A percentile compares a stretch with the other conserved stretches of the same genome.
These are phyloP conservation scores for Hermetia illucens DNA, from an alignment of 1,140 invertebrate species.

Conservation along the genomic window DNA sequence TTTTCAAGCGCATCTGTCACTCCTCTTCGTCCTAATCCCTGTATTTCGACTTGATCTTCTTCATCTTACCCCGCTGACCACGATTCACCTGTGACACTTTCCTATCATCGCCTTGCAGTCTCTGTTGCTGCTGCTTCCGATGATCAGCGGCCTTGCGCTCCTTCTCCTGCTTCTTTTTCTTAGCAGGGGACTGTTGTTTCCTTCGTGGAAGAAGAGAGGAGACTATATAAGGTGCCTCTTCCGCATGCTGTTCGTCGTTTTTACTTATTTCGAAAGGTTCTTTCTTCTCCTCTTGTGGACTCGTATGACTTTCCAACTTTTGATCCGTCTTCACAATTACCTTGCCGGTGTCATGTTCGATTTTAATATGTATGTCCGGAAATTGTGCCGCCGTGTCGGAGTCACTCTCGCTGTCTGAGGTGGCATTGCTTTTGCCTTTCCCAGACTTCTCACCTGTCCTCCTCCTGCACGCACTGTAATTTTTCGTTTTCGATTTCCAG, in stretches of 20 bases:
- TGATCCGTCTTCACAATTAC: constrained; percentile 27
- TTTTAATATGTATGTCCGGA: constrained; percentile 52
- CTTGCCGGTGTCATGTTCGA: constrained; percentile 42
- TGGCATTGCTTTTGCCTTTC: too few species aligned
- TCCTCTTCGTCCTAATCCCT: constrained; percentile 97
- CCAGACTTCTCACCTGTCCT: constrained; percentile 9
- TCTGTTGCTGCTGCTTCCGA: constrained; percentile 17
- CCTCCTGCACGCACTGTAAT: constrained; percentile 12
- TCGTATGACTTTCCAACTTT: constrained; percentile 1
- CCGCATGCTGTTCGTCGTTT: neutral
- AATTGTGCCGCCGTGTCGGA: too few species aligned
- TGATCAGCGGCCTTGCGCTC: constrained; percentile 23
- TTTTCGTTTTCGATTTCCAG: constrained; percentile 10
- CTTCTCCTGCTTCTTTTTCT: constrained; percentile 20
- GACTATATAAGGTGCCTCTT: constrained; percentile 23
- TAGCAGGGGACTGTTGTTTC: constrained; percentile 20
- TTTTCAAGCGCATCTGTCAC: constrained; percentile 64
- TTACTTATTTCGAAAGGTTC: too few species aligned
- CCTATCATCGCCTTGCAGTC: constrained; percentile 29
- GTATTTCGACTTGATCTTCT: constrained; percentile 97
- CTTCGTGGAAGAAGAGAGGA: constrained; percentile 17
- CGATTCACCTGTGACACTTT: constrained; percentile 45
- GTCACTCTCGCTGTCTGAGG: too few species aligned
- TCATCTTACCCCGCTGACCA: constrained; percentile 78
- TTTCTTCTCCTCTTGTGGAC: constrained; percentile 4